Evolutionary conservation across 2,113 vertebrate species (phyloP), one percentile per base, ranked within the genome.

Genomic region (Connochaetes taurinus): DNA sequence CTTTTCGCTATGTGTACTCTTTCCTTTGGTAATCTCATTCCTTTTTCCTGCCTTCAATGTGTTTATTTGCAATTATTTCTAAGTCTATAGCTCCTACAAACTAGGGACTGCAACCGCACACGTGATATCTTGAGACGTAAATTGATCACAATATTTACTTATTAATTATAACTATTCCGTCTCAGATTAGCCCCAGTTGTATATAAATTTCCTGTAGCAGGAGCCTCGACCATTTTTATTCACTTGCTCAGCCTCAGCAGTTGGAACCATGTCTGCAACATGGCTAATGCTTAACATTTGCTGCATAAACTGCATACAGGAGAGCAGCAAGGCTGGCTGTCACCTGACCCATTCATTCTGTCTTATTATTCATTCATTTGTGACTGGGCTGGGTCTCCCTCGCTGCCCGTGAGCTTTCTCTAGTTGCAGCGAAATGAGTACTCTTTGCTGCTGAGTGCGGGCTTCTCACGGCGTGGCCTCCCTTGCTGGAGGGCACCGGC

Each of bases 1-100:
- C 43, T 92, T 33, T 23, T 21, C 15, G 74, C 60, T 47, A 0
- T 25, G 5, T 25, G 1, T 0, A 14, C 1, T 27, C 36, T 8
- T 27, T 45, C 14, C 29, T 6, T 71, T 55, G 8, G 9, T 31
- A 7, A 64, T 36, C 12, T 58, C 52, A 84, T 2, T 31, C 50
- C 1, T 8, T 25, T 71, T 74, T 7, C 58, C 16, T 19, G 43
- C 16, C 84, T 74, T 58, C 21, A 3, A 19, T 47, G 8, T 43
- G 25, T 78, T 64, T 50, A 71, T 47, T 91, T 45, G 55, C 33
- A 71, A 21, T 21, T n/a, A 43, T 25, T 43, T 8, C 31, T 43
- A n/a, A 58, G 78, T 40, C 29, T 83, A 19, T 19, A 10, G 89
- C 64, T 47, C 40, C 19, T 67, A 17, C 11, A 82, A 53, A 64